Conservation (phyloP, 2,113 vertebrate genomes). For the Xiphophorus hellerii region DNA sequence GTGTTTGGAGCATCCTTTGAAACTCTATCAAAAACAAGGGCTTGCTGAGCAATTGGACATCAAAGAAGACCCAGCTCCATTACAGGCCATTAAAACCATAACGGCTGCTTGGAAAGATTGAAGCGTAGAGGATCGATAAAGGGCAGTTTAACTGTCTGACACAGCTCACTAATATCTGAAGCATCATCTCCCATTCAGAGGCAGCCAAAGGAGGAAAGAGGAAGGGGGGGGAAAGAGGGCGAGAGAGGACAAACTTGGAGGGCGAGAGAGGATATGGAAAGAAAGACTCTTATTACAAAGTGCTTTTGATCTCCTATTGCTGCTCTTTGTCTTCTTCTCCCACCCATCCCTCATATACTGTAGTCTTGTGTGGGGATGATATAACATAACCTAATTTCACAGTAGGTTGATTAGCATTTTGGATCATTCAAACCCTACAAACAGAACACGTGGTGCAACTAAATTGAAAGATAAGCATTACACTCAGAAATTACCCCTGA, state of each 20-base stretch:
- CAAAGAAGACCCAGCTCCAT: constrained; percentile 74
- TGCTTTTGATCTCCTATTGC: constrained; percentile 36
- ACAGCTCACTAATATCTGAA: constrained; percentile 81
- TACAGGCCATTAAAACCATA: constrained; percentile 81
- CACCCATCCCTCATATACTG: constrained; percentile 22
- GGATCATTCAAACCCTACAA: constrained; percentile 26
- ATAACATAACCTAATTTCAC: constrained; percentile 38
- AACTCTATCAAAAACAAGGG: constrained; percentile 59
- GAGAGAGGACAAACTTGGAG: constrained; percentile 37
- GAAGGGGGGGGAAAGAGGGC: neutral
- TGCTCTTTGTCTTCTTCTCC: constrained; percentile 21
- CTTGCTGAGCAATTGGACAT: constrained; percentile 61
- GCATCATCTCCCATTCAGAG: constrained; percentile 68
- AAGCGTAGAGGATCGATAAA: constrained; percentile 77
- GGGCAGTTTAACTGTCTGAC: constrained; percentile 79
- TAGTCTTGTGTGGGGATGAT: constrained; percentile 32
- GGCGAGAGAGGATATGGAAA: constrained; percentile 53
- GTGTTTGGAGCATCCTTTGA: constrained; percentile 49
- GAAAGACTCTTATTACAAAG: constrained; percentile 41
- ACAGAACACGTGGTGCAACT: neutral
- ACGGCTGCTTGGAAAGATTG: constrained; percentile 73
- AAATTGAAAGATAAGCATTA: constrained; percentile 10
- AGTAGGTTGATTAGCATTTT: constrained; percentile 4
- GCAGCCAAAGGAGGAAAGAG: constrained; percentile 21
- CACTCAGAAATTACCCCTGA: neutral